These are phyloP conservation scores for Acrocephalus kingi DNA, from an alignment of 2,113 vertebrate species.

Conservation along the genomic window DNA sequence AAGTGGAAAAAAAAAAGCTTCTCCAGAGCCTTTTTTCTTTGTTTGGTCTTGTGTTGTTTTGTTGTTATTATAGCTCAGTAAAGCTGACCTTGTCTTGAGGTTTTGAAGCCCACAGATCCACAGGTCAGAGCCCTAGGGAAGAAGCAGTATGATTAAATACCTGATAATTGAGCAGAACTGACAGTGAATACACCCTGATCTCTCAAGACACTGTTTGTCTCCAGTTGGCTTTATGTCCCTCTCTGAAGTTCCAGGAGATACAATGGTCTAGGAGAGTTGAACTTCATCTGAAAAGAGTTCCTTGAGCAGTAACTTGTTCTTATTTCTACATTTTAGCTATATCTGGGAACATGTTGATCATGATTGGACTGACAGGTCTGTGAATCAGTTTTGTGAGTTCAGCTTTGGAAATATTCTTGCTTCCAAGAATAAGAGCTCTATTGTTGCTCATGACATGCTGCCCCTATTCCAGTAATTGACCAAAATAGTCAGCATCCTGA, in stretches of 20 bases:
- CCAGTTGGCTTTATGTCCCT: background rate
- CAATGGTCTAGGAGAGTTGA: background rate
- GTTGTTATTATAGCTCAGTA: background rate
- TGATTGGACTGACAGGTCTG: background rate
- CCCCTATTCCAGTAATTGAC: background rate
- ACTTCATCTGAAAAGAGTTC: background rate
- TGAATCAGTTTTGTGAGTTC: slow-evolving; percentile 2
- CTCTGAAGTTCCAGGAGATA: background rate
- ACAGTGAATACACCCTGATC: background rate
- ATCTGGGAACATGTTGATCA: background rate
- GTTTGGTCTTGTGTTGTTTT: background rate
- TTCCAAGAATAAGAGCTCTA: slow-evolving; percentile 15
- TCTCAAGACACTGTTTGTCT: background rate
- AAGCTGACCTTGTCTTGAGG: background rate
- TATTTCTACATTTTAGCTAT: background rate
- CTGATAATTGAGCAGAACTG: background rate
- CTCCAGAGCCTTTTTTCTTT: background rate
- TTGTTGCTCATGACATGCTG: background rate
- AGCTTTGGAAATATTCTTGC: background rate
- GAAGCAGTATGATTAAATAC: background rate
- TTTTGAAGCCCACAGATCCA: background rate
- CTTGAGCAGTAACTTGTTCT: background rate
- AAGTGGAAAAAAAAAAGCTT: background rate
- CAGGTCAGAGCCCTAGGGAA: background rate
- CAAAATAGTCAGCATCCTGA: slow-evolving; percentile 6